Percentiles rank a stretch among this genome's conserved stretches.
Conservation (phyloP, 2,888 invertebrate species). For the Choristoneura rosaceana region DNA sequence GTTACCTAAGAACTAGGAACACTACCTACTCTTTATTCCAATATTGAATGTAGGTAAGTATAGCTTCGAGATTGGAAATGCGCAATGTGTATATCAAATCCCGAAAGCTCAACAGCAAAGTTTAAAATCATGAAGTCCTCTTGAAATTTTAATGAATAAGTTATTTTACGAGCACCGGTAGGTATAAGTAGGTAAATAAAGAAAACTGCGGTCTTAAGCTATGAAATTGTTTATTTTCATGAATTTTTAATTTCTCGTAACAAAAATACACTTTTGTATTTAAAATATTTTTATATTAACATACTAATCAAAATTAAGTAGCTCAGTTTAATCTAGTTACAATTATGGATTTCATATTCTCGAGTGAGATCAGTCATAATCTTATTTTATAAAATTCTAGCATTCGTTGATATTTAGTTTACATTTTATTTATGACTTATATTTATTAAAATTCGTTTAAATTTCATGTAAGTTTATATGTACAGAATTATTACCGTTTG, state of each 20-base stretch:
- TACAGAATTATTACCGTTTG: slow-evolving; percentile 41
- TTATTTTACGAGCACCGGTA: too few relatives aligned
- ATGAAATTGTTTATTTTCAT: slow-evolving; percentile 41
- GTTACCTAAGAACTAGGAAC: too few relatives aligned
- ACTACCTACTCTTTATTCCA: too few relatives aligned
- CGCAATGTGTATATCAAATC: too few relatives aligned
- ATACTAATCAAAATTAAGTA: slow-evolving; percentile 39
- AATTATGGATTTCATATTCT: slow-evolving; percentile 56
- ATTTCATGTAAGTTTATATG: slow-evolving; percentile 21
- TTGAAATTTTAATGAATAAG: too few relatives aligned
- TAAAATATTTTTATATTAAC: slow-evolving; percentile 32
- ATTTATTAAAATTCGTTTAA: slow-evolving; percentile 35
- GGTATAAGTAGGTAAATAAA: slow-evolving; percentile 2
- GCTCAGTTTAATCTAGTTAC: slow-evolving; percentile 43
- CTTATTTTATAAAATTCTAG: slow-evolving; percentile 41
- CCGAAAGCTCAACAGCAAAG: too few relatives aligned
- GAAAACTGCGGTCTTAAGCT: slow-evolving; percentile 27
- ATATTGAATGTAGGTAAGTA: too few relatives aligned
- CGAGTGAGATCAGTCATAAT: slow-evolving; percentile 72
- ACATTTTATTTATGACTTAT: slow-evolving; percentile 37
- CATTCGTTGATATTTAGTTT: slow-evolving; percentile 37
- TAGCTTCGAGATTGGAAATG: too few relatives aligned
- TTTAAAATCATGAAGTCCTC: too few relatives aligned
- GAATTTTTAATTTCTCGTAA: slow-evolving; percentile 40
- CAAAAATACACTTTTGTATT: slow-evolving; percentile 42